Evolutionary conservation across 2,888 invertebrate species (phyloP).

Genomic region (Apotomis betuletana): DNA sequence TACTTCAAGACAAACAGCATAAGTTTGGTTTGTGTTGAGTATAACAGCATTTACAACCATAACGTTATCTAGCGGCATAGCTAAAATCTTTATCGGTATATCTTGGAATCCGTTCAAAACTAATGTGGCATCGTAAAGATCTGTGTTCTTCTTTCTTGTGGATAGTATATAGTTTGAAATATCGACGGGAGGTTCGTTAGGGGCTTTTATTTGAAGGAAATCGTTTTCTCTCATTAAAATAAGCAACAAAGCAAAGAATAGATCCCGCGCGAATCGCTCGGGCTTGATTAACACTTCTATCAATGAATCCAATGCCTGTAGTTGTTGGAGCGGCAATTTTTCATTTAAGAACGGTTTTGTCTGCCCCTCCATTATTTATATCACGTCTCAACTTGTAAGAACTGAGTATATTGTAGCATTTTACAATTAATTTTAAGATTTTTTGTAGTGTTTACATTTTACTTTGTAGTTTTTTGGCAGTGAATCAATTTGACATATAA

Average conservation of each 20-base stretch:
- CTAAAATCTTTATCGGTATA: constrained; percentile 52
- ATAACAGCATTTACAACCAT: constrained; percentile 54
- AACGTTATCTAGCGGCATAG: constrained; percentile 49
- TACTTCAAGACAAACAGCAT: constrained; percentile 53
- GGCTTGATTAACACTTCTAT: constrained; percentile 61
- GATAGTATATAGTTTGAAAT: constrained; percentile 51
- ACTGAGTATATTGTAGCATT: background rate
- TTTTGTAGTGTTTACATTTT: constrained; percentile 4
- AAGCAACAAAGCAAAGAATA: constrained; percentile 59
- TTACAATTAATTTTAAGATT: background rate
- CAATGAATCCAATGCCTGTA: constrained; percentile 54
- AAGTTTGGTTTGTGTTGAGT: constrained; percentile 48
- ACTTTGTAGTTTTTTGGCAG: background rate
- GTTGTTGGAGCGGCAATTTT: constrained; percentile 52
- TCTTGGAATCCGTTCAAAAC: constrained; percentile 50
- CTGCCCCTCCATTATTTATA: constrained; percentile 51
- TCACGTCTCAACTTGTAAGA: constrained; percentile 9
- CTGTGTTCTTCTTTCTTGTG: constrained; percentile 43
- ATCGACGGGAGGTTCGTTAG: constrained; percentile 44
- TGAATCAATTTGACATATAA: background rate
- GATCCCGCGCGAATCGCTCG: constrained; percentile 58
- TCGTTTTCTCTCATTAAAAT: constrained; percentile 60
- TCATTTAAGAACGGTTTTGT: constrained; percentile 49
- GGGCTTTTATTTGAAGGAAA: constrained; percentile 52
- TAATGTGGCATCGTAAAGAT: constrained; percentile 49